Evolutionary conservation across 2,797 vertebrate genomes (phyloP).

Genomic region (Hybognathus amarus): DNA sequence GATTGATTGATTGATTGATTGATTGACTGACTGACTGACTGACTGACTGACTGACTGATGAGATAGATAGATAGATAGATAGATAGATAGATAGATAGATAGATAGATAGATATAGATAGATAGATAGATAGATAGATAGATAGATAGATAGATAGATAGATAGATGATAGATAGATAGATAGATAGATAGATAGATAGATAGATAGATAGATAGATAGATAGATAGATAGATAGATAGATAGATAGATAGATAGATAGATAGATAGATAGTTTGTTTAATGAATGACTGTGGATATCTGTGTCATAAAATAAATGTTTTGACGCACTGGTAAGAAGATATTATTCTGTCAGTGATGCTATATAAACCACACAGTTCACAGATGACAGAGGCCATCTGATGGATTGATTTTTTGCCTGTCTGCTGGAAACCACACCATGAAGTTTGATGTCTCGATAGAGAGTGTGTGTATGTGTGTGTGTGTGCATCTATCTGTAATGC

Average conservation of each 20-base stretch:
- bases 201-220: no score
- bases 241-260: no score
- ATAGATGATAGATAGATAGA: background rate
- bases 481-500: background rate
- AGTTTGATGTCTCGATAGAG: background rate
- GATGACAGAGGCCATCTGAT: background rate
- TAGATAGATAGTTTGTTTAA: background rate
- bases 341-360: conserved; percentile 12
- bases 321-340: background rate
- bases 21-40: no score
- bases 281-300: background rate
- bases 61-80: background rate
- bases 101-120: background rate
- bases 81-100: no score
- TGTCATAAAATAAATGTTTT: background rate
- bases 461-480: background rate
- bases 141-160: background rate
- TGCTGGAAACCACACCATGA: background rate
- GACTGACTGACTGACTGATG: background rate
- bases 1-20: background rate
- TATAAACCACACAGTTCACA: conserved; percentile 9
- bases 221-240: no score
- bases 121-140: no score
- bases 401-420: background rate
- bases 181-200: no score